Evolutionary conservation across 2,113 vertebrate species (phyloP).

Genomic region (Perccottus glenii): DNA sequence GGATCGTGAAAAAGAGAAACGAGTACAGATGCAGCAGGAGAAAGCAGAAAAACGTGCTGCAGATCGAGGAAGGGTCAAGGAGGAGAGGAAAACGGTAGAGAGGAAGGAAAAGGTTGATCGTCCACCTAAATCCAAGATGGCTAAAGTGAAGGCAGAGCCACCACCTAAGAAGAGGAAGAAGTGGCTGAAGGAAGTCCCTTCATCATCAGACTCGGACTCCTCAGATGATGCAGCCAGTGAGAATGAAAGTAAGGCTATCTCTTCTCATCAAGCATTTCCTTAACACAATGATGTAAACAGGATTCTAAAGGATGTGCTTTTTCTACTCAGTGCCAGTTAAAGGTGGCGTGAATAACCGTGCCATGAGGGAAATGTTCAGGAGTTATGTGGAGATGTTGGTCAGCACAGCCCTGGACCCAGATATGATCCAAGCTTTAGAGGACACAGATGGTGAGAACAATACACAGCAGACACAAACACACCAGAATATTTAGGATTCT

Average conservation of each 20-base stretch:
- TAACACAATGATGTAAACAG: no score
- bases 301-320: background rate
- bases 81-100: constrained; percentile 71
- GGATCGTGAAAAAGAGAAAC: constrained; percentile 61
- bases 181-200: constrained; percentile 89
- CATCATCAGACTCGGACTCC: constrained; percentile 88
- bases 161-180: constrained; percentile 94
- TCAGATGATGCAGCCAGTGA: constrained; percentile 87
- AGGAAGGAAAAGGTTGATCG: constrained; percentile 70
- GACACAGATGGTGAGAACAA: constrained; percentile 86
- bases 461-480: constrained; percentile 5
- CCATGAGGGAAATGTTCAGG: constrained; percentile 94
- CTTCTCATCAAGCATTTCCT: background rate
- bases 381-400: constrained; percentile 96
- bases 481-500: background rate
- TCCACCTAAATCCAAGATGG: constrained; percentile 76
- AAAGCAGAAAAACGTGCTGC: constrained; percentile 70
- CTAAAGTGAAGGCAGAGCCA: constrained; percentile 89
- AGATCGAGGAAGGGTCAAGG: constrained; percentile 72
- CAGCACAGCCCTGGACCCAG: constrained; percentile 91
- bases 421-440: constrained; percentile 95
- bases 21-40: constrained; percentile 56
- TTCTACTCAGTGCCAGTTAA: constrained; percentile 74
- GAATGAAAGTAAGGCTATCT: constrained; percentile 82
- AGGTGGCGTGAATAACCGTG: constrained; percentile 87